phyloP scores from a whole-genome alignment of 2,797 vertebrate species.

The Lycodopsis pacificus region DNA sequence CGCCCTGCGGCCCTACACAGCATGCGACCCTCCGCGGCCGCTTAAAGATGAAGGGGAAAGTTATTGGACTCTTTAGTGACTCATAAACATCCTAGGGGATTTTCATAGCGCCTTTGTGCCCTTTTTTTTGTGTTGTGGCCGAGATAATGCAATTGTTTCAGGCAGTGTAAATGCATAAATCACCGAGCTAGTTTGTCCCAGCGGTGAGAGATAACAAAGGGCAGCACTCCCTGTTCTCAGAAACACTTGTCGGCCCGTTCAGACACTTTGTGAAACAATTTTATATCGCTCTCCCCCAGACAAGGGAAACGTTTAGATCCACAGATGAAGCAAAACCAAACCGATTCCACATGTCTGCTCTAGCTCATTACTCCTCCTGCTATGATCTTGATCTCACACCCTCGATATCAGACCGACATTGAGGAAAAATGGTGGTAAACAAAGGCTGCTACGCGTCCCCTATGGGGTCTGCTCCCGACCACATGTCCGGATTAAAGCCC shows the following conservation, averaged over 20 bases:
- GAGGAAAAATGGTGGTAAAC: constrained; percentile 40
- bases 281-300: constrained; percentile 63
- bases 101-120: constrained; percentile 80
- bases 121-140: constrained; percentile 69
- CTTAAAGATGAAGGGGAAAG: constrained; percentile 85
- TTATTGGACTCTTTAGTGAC: constrained; percentile 87
- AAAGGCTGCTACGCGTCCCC: constrained; percentile 35
- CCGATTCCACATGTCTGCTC: constrained; percentile 5
- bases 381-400: constrained; percentile 32
- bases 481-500: constrained; percentile 67
- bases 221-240: constrained; percentile 60
- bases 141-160: constrained; percentile 84
- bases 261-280: constrained; percentile 71
- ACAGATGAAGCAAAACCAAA: constrained; percentile 10
- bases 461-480: constrained; percentile 28
- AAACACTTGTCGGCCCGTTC: constrained; percentile 75
- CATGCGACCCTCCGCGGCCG: constrained; percentile 65
- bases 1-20: constrained; percentile 74
- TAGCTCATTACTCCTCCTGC: constrained; percentile 5
- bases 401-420: constrained; percentile 25
- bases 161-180: constrained; percentile 85
- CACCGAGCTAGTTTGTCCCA: constrained; percentile 67
- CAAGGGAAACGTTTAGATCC: constrained; percentile 33
- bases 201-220: constrained; percentile 67
- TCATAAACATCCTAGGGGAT: constrained; percentile 85